Evolutionary conservation across 2,888 invertebrate species (phyloP), one percentile per base, ranked within the genome.

Genomic region (Drosophila subquinaria): DNA sequence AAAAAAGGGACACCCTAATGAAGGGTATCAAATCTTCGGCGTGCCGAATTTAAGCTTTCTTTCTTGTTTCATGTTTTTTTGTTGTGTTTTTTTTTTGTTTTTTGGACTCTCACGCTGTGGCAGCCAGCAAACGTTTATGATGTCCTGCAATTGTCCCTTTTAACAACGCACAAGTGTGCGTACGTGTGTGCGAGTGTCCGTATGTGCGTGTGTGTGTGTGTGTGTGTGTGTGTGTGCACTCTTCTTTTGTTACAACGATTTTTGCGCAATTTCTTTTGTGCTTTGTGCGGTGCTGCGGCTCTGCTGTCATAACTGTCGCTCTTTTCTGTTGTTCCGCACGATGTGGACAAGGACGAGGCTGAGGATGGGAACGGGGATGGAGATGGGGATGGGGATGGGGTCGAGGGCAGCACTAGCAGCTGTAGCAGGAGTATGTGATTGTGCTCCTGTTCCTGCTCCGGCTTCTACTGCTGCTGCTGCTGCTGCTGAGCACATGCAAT

Each of bases 241-340:
- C 81, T 83, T 76, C 84, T 83, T 84, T 89, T 89, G 84, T 85
- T 85, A 85, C 89, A 89, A 81, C 89, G 72, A 85, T 85, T 85
- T 85, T 85, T 87, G 89, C 84, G 87, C 84, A 89, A 85, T 85
- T 85, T 89, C 84, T 85, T 84, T 85, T 85, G 84, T 85, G 81
- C 89, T 81, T 72, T 72, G 75, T 77, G 73, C 81, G 67, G 79
- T 76, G 82, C 68, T 79, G 80, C 64, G 73, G 80, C 80, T 69
- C 69, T 64, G 78, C 86, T 88, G 86, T 89, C 86, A 88, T 89
- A 88, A 85, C 86, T 88, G 82, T 85, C 86, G 86, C 89, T 82
- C 79, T 80, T 74, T 76, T 76, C 82, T 65, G 66, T 73, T 79
- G 76, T 69, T 63, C 64, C 63, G 63, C 69, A 76, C 76, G 64